phyloP scores from a whole-genome alignment of 2,888 invertebrate species.

The Leptinotarsa juncta region DNA sequence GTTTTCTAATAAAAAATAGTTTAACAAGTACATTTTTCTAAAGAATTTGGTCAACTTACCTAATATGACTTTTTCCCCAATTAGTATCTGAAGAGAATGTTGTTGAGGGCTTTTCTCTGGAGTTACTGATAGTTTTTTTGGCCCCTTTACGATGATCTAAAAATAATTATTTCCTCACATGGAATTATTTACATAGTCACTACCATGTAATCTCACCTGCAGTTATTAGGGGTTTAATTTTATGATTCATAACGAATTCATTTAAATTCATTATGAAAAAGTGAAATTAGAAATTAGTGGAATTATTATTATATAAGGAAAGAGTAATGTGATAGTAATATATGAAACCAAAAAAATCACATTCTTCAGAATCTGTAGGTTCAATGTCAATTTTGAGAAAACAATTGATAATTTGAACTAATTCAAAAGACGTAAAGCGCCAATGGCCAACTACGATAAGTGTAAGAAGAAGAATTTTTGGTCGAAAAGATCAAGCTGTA shows the following conservation, averaged over 20 bases:
- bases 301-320: too few relatives aligned
- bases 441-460: not conserved
- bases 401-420: not conserved
- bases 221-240: constrained; percentile 1
- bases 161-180: not conserved
- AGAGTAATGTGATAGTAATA: too few relatives aligned
- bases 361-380: too few relatives aligned
- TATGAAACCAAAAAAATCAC: not conserved
- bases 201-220: not conserved
- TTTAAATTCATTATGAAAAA: constrained; percentile 24
- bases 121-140: not conserved
- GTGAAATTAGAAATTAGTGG: not conserved
- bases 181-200: too few relatives aligned
- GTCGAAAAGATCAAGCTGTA: not conserved
- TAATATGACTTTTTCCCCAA: constrained; percentile 25
- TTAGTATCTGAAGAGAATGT: constrained; percentile 18
- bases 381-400: not conserved
- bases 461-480: not conserved
- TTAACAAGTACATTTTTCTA: too few relatives aligned
- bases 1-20: too few relatives aligned
- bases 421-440: not conserved
- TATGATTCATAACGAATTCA: constrained; percentile 19
- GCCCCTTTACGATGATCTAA: not conserved
- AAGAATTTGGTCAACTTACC: constrained; percentile 5
- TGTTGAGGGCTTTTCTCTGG: constrained; percentile 9